A percentile compares a stretch with the other conserved stretches of the same genome.
phyloP scores from a whole-genome alignment of 2,113 vertebrate species.

The Abramis brama region DNA sequence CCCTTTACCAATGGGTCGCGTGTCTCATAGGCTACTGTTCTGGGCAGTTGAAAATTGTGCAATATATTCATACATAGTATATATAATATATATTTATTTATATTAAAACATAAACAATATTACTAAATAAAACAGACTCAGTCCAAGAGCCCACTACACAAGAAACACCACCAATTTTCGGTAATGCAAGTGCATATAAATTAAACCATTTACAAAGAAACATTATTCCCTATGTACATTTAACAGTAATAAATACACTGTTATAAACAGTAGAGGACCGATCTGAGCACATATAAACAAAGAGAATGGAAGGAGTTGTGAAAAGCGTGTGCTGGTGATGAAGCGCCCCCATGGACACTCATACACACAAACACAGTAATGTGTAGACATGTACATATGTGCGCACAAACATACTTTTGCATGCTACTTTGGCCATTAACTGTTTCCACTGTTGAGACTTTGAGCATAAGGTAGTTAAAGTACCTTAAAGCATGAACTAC shows the following conservation, averaged over 20 bases:
- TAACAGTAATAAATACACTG: conserved; percentile 96
- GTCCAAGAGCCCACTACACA: conserved; percentile 91
- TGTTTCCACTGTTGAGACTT: conserved; percentile 28
- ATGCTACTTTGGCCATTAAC: conserved; percentile 54
- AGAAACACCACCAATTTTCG: conserved; percentile 88
- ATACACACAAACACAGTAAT: conserved; percentile 55
- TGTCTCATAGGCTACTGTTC: conserved; percentile 73
- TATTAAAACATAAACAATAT: conserved; percentile 63
- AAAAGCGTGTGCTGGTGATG: conserved; percentile 68
- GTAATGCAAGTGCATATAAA: conserved; percentile 98
- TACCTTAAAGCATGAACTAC: conserved; percentile 32
- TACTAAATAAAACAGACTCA: conserved; percentile 85
- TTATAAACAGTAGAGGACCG: conserved; percentile 97
- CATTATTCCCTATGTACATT: conserved; percentile 96
- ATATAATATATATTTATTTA: conserved; percentile 73
- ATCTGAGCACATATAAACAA: conserved; percentile 87
- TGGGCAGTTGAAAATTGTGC: conserved; percentile 63
- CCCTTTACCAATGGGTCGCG: conserved; percentile 47
- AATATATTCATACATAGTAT: conserved; percentile 70
- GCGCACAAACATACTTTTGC: conserved; percentile 41
- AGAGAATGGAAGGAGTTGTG: conserved; percentile 79
- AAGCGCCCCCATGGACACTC: conserved; percentile 33
- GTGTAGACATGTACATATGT: conserved; percentile 42
- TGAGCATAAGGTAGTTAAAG: conserved; percentile 28
- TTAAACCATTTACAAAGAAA: conserved; percentile 97